Conservation (phyloP, 1,140 invertebrate genomes). For the Megalopta genalis region DNA sequence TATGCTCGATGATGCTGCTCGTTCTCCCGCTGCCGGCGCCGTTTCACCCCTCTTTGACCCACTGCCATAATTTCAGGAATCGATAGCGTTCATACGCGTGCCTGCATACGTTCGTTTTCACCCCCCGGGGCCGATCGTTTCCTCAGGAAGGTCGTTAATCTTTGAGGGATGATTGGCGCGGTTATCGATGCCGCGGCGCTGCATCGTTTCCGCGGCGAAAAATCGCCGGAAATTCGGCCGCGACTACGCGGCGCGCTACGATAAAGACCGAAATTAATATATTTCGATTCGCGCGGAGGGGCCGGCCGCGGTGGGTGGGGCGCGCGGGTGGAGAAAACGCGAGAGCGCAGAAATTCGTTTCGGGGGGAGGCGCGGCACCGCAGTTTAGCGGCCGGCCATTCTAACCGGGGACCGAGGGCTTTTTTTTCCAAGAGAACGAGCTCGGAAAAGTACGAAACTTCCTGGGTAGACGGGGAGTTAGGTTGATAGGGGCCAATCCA, state of each 20-base stretch:
- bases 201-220: background rate
- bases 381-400: slow-evolving; percentile 53
- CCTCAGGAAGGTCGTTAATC: slow-evolving; percentile 52
- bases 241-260: background rate
- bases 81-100: slow-evolving; percentile 71
- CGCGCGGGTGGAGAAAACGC: background rate
- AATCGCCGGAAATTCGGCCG: background rate
- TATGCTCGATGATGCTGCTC: slow-evolving; percentile 49
- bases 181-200: slow-evolving; percentile 19
- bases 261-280: slow-evolving; percentile 8
- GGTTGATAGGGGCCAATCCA: slow-evolving; percentile 66
- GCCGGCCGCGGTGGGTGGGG: slow-evolving; percentile 23
- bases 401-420: slow-evolving; percentile 31
- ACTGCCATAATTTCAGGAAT: slow-evolving; percentile 78
- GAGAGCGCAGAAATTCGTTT: slow-evolving; percentile 11
- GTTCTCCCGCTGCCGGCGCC: slow-evolving; percentile 47
- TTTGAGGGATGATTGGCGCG: slow-evolving; percentile 11
- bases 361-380: background rate
- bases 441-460: slow-evolving; percentile 64
- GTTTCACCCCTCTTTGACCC: slow-evolving; percentile 72
- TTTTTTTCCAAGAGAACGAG: slow-evolving; percentile 59
- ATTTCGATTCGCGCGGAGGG: slow-evolving; percentile 13
- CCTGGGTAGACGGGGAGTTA: slow-evolving; percentile 55
- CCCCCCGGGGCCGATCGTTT: slow-evolving; percentile 28
- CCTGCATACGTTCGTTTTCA: slow-evolving; percentile 61